Base-by-base conservation (phyloP, 2,797 vertebrate species). In the Helarctos malayanus region DNA sequence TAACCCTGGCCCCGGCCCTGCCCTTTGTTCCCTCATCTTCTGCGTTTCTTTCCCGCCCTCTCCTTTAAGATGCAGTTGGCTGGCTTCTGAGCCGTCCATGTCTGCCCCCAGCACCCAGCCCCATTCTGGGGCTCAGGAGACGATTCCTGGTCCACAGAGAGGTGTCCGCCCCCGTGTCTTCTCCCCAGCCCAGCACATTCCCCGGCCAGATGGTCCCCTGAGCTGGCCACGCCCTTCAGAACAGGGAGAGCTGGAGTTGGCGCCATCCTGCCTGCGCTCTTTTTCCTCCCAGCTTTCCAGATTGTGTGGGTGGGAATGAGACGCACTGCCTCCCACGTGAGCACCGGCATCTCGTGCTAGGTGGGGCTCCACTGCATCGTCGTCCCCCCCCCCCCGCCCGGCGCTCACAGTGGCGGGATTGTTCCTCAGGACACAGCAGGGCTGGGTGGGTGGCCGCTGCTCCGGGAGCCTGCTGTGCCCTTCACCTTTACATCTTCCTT, bases 211-310 rank as follows among this genome's bases (percentile, higher is more conserved):
- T 10, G 2, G 61, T 83, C 69, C 81, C 61, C 47, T 7, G 29
- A 78, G 21, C 1, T 5, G 3, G 35, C 82, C 68, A 2, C 5
- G 0, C 94, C 95, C 93, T 89, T 54, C 11, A 4, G 65, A 81
- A 47, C 38, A 25, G 52, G 38, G 92, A 84, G 81, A 56, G 59
- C 79, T 54, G 65, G 84, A 35, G 23, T 35, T 5, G 14, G 69
- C 7, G 0, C 73, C 41, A 1, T 65, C 93, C 91, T 84, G 93
- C 91, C 83, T 82, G 41, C 0, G 0, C 56, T 25, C 56, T 84
- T 94, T 96, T 97, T 89, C 88, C 88, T 68, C n/a, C 11, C 2
- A 1, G 71, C 91, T 96, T 76, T 94, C 96, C 93, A 96, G 57
- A 32, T 45, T 2, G 0, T 1, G 8, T 91, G 85, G 89, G 82